Evolutionary conservation across 2,888 invertebrate genomes (phyloP).

Genomic region (Hyppa rectilinea): DNA sequence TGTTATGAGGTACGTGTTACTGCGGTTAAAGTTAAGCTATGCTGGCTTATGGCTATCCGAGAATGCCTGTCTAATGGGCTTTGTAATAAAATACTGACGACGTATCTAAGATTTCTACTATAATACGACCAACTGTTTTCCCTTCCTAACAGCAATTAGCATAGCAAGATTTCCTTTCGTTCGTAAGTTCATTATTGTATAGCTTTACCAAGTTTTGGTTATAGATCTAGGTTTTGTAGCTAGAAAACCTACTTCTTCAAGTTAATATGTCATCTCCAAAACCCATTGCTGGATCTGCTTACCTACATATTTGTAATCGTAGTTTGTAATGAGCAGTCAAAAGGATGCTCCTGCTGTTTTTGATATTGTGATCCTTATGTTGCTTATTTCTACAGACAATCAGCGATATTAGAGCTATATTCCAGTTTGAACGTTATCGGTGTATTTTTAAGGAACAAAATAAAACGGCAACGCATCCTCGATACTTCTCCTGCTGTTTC

Average conservation of each 20-base stretch:
- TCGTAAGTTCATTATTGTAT: background rate
- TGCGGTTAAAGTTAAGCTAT: slow-evolving; percentile 6
- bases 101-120: slow-evolving; percentile 26
- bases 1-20: background rate
- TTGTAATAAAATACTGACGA: slow-evolving; percentile 12
- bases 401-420: background rate
- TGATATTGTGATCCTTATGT: background rate
- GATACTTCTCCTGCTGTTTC: too few relatives aligned
- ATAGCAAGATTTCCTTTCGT: slow-evolving; percentile 8
- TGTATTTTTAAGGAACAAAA: too few relatives aligned
- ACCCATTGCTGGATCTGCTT: background rate
- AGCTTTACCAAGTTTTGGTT: background rate
- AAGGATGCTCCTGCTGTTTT: background rate
- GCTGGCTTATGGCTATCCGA: background rate
- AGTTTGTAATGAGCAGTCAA: background rate
- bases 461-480: too few relatives aligned
- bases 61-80: slow-evolving; percentile 1
- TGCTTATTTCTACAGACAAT: too few relatives aligned
- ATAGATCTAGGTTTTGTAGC: too few relatives aligned
- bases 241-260: background rate
- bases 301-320: background rate
- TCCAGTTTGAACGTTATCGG: background rate
- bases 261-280: background rate
- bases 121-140: slow-evolving; percentile 6
- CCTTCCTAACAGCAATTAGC: background rate